Evolutionary conservation across 2,113 vertebrate genomes (phyloP).

Genomic region (Microcebus ravelobensis): DNA sequence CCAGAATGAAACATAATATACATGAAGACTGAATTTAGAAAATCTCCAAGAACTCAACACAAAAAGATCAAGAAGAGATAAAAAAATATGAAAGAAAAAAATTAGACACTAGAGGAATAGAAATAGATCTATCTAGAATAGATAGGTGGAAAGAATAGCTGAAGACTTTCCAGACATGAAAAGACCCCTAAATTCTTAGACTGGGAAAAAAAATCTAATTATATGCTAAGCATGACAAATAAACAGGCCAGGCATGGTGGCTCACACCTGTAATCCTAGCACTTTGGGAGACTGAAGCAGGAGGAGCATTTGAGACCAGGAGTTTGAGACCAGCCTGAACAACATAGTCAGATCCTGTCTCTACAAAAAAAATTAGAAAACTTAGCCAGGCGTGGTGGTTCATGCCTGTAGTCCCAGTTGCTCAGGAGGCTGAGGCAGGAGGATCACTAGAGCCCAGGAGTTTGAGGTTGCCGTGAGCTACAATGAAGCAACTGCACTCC

Average conservation of each 20-base stretch:
- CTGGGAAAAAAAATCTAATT: neutral
- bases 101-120: neutral
- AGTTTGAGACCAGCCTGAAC: too few species aligned
- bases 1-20: neutral
- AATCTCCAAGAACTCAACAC: neutral
- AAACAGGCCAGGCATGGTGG: neutral
- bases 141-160: neutral
- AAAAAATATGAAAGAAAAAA: neutral
- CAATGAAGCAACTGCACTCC: too few species aligned
- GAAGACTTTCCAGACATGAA: neutral
- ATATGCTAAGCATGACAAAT: neutral
- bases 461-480: too few species aligned
- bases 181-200: neutral
- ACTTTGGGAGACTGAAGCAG: too few species aligned
- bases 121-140: neutral
- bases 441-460: too few species aligned
- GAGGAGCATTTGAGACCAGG: too few species aligned
- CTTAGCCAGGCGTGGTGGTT: too few species aligned
- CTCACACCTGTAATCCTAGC: too few species aligned
- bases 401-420: too few species aligned
- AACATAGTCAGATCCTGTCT: too few species aligned
- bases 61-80: neutral
- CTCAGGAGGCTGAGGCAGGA: too few species aligned
- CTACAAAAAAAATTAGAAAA: too few species aligned
- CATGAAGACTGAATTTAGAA: neutral